Base-by-base conservation (phyloP, 2,113 vertebrate species). In the Coptodon bakossiorum region DNA sequence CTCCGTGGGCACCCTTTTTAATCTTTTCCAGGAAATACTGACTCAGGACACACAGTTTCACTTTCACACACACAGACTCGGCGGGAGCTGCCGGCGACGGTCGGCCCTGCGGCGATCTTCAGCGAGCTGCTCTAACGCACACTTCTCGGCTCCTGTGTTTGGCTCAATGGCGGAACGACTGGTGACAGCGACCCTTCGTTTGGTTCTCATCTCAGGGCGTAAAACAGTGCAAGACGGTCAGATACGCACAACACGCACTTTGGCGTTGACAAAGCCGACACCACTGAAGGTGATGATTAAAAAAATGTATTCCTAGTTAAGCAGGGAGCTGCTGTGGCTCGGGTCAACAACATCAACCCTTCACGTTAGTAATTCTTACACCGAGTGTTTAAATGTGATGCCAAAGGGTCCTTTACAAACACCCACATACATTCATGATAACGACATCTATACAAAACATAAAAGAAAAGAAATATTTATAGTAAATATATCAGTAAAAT, bases 1-100 rank as follows among this genome's bases (percentile, higher is more conserved):
- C 71, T 76, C 24, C 4, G 24, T 9, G 61, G 38, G 6, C 7
- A 16, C 36, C 81, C 24, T 19, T 71, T 89, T 80, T 16, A 56
- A 87, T 89, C 79, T 92, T 66, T 80, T 53, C n/a, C 63, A 45
- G 66, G 78, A 86, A 84, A 61, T 68, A 83, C 66, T 84, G 89
- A 90, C 19, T 90, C 89, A 86, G 89, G 57, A 84, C 22, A 36
- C 29, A 45, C 80, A 24, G 29, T 31, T 52, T 71, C 6, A 24
- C 12, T 38, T 45, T 45, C 40, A 11, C 24, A 17, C 38, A 22
- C 12, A 73, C 40, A 73, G 68, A 16, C 34, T 12, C 16, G 9
- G 59, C 1, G 9, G 7, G 4, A 24, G 12, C 66, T 43, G 66
- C 0, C 19, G 4, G 11, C 1, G 4, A 3, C 11, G 2, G n/a